A percentile compares a stretch with the other conserved stretches of the same genome.
Evolutionary conservation across 2,113 vertebrate species (phyloP).

Genomic region (Microcebus murinus): DNA sequence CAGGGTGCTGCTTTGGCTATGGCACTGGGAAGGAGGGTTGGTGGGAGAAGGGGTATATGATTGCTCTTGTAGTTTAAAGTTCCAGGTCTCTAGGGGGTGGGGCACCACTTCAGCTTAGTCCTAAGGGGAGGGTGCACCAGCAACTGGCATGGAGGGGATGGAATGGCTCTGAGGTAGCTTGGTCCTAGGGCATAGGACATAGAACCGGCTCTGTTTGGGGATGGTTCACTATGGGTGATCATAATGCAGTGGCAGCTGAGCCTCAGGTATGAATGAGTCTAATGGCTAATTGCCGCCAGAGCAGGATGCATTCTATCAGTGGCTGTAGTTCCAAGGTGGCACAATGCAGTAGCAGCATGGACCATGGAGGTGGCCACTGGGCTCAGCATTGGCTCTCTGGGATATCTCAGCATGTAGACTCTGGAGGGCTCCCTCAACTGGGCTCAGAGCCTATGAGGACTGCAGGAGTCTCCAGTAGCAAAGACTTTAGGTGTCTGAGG

Average conservation of each 20-base stretch:
- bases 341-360: background rate
- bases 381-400: too few relatives aligned
- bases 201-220: background rate
- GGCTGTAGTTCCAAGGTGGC: too few relatives aligned
- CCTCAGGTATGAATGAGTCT: background rate
- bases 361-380: background rate
- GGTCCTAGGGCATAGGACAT: background rate
- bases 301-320: background rate
- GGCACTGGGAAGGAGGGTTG: too few relatives aligned
- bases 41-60: background rate
- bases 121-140: background rate
- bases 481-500: background rate
- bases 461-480: background rate
- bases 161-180: background rate
- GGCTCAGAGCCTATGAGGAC: background rate
- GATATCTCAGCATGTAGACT: background rate
- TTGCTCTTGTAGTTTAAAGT: background rate
- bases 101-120: background rate
- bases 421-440: background rate
- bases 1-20: too few relatives aligned
- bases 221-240: background rate
- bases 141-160: background rate
- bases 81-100: background rate
- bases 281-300: background rate
- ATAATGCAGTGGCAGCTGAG: background rate